These are phyloP conservation scores for Trachelipus rathkii DNA, from an alignment of 1,140 invertebrate genomes.

Conservation along the genomic window DNA sequence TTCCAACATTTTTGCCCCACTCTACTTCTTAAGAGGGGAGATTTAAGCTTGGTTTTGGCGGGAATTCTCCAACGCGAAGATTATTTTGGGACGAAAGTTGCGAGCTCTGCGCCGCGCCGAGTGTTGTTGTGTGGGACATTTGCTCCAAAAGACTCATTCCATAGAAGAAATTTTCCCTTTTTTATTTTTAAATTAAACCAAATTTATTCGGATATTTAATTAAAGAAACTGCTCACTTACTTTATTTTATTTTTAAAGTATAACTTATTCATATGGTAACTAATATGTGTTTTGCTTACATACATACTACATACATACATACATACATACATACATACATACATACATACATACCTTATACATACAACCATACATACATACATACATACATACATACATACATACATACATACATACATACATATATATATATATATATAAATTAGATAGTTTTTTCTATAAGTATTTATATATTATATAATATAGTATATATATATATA, in stretches of 20 bases:
- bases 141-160: constrained; percentile 1
- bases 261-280: not conserved
- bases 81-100: not conserved
- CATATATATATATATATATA: constrained; percentile 12
- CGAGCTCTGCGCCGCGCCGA: not conserved
- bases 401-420: not conserved
- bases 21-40: constrained; percentile 3
- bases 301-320: not conserved
- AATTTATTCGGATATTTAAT: constrained; percentile 12
- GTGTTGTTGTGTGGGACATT: not conserved
- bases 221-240: constrained; percentile 4
- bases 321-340: not conserved
- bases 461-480: not conserved
- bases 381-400: not conserved
- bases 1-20: not conserved
- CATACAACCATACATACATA: not conserved
- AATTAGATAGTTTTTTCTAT: not conserved
- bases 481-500: too few species aligned
- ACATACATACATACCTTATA: not conserved
- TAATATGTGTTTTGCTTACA: not conserved
- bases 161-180: not conserved
- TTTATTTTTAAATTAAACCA: not conserved
- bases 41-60: not conserved
- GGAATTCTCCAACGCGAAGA: not conserved
- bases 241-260: not conserved